Base-by-base conservation (phyloP, 1,140 invertebrate species). In the Spodoptera frugiperda region DNA sequence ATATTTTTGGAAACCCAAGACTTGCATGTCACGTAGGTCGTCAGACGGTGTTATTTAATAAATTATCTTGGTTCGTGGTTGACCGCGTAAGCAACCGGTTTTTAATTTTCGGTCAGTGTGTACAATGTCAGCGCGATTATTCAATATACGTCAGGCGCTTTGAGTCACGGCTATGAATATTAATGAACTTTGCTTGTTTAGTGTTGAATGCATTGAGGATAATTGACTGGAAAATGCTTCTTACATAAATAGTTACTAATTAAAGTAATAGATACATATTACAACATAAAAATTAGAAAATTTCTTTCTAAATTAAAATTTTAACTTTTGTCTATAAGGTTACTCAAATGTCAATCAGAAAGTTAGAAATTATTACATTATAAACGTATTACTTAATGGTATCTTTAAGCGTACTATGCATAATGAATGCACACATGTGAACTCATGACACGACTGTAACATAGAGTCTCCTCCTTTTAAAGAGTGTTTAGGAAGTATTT, bases 61-160 rank as follows among this genome's bases (percentile, higher is more conserved):
- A 63, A 44, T 44, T 63, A 63, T 48, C 2, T 55, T 72, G 51
- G 14, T 8, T 48, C 44, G 30, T 54, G 51, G 53, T 46, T 54
- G 51, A 68, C 21, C 39, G 49, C 48, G n/a, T 61, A 25, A 59
- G 6, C 10, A 73, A 73, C 71, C 55, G 71, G 71, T 73, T 73
- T 39, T 30, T 3, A 17, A 33, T 49, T 33, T 49, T 61, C 55
- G 71, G 71, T 73, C 71, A 73, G 71, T 73, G 44, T 61, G 54
- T 44, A 73, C 71, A 73, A 61, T 73, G 71, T 73, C 71, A 61
- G 46, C 51, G 30, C 10, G 17, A 54, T 72, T 68, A 51, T 65
- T 46, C n/a, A 61, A 59, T 65, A 48, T 53, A 63, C 59, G 46
- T 68, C 63, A 68, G 65, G 65, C 65, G 65, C 49, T 68, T 68